These are phyloP conservation scores for Sitta carolinensis DNA, from an alignment of 2,797 vertebrate species.

Conservation along the genomic window DNA sequence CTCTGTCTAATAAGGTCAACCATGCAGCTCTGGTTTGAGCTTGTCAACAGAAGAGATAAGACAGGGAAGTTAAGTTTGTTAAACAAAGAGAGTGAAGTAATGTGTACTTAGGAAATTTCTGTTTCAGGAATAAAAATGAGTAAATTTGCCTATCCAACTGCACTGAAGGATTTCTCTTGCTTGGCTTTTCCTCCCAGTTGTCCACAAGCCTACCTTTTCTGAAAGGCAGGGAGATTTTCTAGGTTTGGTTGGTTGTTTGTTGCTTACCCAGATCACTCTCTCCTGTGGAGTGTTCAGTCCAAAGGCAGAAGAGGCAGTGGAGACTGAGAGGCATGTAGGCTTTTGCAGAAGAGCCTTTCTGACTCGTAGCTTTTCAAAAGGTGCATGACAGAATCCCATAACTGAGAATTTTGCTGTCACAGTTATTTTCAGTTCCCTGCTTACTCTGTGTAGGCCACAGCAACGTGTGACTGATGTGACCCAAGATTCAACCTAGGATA, in stretches of 20 bases:
- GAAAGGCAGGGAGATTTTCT: not conserved
- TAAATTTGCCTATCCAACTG: not conserved
- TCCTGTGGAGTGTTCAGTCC: not conserved
- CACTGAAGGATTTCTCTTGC: not conserved
- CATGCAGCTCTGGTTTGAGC: not conserved
- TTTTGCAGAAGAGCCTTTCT: not conserved
- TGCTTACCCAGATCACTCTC: not conserved
- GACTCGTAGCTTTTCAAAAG: not conserved
- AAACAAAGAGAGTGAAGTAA: not conserved
- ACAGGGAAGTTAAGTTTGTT: not conserved
- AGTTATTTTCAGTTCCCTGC: not conserved
- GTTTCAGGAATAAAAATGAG: not conserved
- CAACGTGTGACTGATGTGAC: not conserved
- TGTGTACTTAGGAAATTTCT: not conserved
- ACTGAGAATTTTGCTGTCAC: not conserved
- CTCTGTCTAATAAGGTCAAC: not conserved
- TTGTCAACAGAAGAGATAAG: not conserved
- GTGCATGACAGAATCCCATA: not conserved
- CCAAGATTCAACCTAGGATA: not conserved
- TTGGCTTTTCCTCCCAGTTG: not conserved
- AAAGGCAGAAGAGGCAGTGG: not conserved
- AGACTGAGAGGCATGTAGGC: not conserved
- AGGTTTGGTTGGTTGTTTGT: not conserved
- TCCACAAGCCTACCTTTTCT: not conserved
- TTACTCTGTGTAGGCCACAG: not conserved